Evolutionary conservation across 1,140 invertebrate species (phyloP).

Genomic region (Hormaphis cornu): DNA sequence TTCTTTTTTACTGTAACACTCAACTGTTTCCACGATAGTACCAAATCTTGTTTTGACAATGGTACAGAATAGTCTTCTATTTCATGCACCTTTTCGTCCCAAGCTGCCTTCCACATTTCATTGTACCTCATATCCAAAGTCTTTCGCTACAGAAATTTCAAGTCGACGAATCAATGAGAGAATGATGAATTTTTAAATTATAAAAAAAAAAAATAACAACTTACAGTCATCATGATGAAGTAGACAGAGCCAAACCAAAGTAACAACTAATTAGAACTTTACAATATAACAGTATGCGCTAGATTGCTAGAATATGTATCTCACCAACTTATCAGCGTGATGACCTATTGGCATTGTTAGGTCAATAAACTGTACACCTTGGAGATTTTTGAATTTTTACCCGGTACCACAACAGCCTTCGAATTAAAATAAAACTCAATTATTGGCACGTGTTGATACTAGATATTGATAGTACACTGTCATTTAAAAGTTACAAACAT

Average conservation of each 20-base stretch:
- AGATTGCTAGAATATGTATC: too few species aligned
- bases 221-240: neutral
- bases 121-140: conserved; percentile 2
- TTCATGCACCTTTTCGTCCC: neutral
- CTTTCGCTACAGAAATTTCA: neutral
- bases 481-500: too few species aligned
- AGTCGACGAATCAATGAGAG: neutral
- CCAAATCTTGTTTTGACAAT: neutral
- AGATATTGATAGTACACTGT: too few species aligned
- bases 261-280: too few species aligned
- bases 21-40: conserved; percentile 20
- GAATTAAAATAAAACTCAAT: too few species aligned
- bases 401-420: too few species aligned
- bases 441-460: too few species aligned
- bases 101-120: conserved; percentile 23
- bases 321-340: too few species aligned
- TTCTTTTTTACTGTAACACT: neutral
- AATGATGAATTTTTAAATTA: neutral
- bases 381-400: too few species aligned
- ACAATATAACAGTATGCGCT: too few species aligned
- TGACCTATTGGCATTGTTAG: too few species aligned
- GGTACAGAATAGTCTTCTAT: neutral
- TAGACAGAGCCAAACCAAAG: neutral
- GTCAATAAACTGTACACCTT: too few species aligned
- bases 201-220: neutral